Evolutionary conservation across 2,888 invertebrate genomes (phyloP).

Genomic region (Nasonovia ribisnigri): DNA sequence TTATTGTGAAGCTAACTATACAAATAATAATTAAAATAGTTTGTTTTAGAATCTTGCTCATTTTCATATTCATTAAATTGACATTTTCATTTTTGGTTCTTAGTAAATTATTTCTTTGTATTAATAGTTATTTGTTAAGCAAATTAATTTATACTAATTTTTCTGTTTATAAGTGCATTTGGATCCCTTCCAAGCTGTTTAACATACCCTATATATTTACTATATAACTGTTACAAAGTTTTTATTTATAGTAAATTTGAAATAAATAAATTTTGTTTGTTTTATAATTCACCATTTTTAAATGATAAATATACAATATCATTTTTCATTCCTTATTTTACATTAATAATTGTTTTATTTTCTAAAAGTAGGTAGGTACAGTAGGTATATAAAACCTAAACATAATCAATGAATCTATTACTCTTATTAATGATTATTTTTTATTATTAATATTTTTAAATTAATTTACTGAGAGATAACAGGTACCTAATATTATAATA

Average conservation of each 20-base stretch:
- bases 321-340: neutral
- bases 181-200: slow-evolving; percentile 30
- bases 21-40: neutral
- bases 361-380: neutral
- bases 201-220: neutral
- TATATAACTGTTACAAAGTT: neutral
- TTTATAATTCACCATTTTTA: neutral
- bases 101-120: neutral
- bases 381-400: neutral
- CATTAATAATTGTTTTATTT: neutral
- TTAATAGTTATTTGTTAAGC: slow-evolving; percentile 17
- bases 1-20: neutral
- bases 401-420: neutral
- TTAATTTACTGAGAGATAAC: slow-evolving; percentile 26
- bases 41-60: neutral
- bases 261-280: neutral
- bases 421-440: neutral
- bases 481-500: slow-evolving; percentile 18
- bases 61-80: neutral
- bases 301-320: neutral
- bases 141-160: neutral
- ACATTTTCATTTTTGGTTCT: neutral
- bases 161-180: neutral
- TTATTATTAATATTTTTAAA: neutral
- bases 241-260: neutral